A percentile compares a stretch with the other conserved stretches of the same genome.
Evolutionary conservation across 2,888 invertebrate species (phyloP).

Genomic region (Himalopsyche japonica): DNA sequence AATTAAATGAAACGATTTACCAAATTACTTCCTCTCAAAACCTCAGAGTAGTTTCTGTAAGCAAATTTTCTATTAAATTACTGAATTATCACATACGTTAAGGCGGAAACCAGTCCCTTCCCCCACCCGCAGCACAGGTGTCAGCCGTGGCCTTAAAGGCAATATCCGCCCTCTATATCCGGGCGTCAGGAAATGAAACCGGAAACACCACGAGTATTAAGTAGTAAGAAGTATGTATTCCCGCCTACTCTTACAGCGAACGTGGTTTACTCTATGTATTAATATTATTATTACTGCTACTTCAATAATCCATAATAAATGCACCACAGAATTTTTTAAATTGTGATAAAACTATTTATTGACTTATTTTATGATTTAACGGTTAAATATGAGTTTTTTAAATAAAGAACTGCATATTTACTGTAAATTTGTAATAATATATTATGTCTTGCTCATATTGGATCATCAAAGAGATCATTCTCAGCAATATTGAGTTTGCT

Average conservation of each 20-base stretch:
- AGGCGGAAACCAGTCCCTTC: conserved; percentile 5
- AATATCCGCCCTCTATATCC: conserved; percentile 58
- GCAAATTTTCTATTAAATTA: conserved; percentile 47
- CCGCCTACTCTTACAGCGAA: neutral
- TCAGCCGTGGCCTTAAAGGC: conserved; percentile 62
- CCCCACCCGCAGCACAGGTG: conserved; percentile 41
- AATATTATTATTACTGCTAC: neutral
- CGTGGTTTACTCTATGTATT: neutral
- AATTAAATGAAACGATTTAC: neutral
- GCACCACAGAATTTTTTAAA: no score
- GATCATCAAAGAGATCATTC: no score
- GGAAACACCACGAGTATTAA: conserved; percentile 63
- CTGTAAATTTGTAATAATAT: no score
- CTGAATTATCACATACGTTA: conserved; percentile 11
- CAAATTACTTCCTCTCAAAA: neutral
- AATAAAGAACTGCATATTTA: no score
- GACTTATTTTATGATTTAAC: no score
- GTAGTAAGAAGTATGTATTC: conserved; percentile 43
- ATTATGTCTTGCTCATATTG: no score
- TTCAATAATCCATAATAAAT: no score
- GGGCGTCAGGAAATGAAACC: conserved; percentile 63
- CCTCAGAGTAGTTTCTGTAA: conserved; percentile 13
- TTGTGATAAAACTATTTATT: no score
- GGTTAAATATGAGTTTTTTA: no score
- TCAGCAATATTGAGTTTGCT: no score